phyloP scores from a whole-genome alignment of 2,888 invertebrate genomes.

The Hartigia nigra region DNA sequence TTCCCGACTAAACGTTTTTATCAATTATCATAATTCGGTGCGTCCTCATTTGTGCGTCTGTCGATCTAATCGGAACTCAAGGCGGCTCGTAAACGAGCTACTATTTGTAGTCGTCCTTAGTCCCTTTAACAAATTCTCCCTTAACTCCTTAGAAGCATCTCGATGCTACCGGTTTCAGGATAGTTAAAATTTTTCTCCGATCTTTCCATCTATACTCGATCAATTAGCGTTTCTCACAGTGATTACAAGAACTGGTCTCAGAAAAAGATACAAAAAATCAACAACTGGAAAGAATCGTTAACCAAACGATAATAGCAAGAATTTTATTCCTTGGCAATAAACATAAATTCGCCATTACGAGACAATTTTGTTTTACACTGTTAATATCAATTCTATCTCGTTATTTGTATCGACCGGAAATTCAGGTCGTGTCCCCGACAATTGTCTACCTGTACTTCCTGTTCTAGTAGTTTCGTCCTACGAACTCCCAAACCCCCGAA shows the following conservation, averaged over 20 bases:
- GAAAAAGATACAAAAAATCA: not conserved
- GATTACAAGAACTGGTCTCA: not conserved
- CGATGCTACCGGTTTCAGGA: not conserved
- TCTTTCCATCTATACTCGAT: not conserved
- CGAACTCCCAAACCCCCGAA: not conserved
- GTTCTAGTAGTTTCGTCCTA: not conserved
- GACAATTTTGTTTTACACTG: not conserved
- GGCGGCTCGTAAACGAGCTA: not conserved
- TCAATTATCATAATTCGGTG: not conserved
- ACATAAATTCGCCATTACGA: not conserved
- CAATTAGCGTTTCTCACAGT: not conserved
- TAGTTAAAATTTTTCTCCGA: not conserved
- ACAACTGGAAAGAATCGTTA: not conserved
- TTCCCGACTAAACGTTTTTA: not conserved
- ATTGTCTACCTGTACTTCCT: not conserved
- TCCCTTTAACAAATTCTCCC: not conserved
- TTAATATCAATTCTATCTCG: not conserved
- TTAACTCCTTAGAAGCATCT: not conserved
- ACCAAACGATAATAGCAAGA: not conserved
- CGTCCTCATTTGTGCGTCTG: not conserved
- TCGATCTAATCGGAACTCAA: not conserved
- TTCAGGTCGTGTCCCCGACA: not conserved
- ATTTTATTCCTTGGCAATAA: not conserved
- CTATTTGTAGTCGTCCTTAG: not conserved
- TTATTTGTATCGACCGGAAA: not conserved